Conservation (phyloP, 2,888 invertebrate species). For the Corbicula japonica region DNA sequence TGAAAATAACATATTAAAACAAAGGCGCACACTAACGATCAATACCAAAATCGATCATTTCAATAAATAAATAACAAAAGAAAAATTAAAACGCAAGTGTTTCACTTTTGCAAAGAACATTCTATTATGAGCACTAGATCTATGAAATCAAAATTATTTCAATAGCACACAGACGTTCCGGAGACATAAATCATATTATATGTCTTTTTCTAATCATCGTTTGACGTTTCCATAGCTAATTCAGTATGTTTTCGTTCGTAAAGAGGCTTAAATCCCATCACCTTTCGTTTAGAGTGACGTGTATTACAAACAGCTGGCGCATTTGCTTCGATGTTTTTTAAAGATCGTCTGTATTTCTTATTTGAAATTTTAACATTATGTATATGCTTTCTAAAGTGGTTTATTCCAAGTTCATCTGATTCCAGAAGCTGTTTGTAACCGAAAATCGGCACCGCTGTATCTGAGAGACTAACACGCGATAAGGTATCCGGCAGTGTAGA, state of each 20-base stretch:
- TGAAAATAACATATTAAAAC: no score
- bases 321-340: background rate
- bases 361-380: constrained; percentile 46
- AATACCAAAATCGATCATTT: no score
- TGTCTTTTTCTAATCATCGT: no score
- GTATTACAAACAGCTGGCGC: background rate
- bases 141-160: no score
- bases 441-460: background rate
- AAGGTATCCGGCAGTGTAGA: background rate
- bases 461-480: background rate
- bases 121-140: no score
- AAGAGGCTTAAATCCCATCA: constrained; percentile 41
- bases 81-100: no score
- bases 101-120: no score
- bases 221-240: background rate
- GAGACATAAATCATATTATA: no score
- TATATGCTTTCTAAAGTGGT: constrained; percentile 58
- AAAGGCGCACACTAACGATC: no score
- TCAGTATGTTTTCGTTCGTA: constrained; percentile 37
- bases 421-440: constrained; percentile 30
- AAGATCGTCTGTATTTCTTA: constrained; percentile 25
- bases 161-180: no score
- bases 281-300: constrained; percentile 5
- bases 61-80: no score
- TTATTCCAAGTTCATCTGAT: constrained; percentile 52